Conservation (phyloP, 1,140 invertebrate genomes). For the Drosophila hydei region DNA sequence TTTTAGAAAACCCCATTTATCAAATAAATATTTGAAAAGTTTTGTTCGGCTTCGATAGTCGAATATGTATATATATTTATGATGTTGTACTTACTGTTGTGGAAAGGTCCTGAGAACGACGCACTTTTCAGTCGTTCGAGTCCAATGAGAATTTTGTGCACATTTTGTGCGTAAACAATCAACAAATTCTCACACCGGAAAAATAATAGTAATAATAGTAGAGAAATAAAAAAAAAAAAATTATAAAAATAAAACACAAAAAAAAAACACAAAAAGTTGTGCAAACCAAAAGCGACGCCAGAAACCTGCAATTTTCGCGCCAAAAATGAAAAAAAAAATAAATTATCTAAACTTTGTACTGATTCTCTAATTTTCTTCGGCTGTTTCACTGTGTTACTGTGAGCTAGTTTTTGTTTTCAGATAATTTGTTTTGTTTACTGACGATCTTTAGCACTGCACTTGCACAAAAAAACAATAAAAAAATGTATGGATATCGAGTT, state of each 20-base stretch:
- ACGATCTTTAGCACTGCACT: conserved; percentile 42
- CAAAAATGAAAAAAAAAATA: neutral
- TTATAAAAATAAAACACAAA: neutral
- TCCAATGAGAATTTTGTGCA: conserved; percentile 73
- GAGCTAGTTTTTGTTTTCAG: neutral
- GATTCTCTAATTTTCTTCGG: conserved; percentile 12
- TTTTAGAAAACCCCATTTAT: neutral
- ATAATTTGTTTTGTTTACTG: conserved; percentile 4
- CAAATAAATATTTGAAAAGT: conserved; percentile 1
- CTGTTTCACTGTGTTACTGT: neutral
- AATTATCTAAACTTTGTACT: neutral
- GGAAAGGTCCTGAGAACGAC: conserved; percentile 44
- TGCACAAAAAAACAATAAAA: conserved; percentile 39
- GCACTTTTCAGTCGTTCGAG: conserved; percentile 75
- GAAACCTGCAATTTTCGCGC: conserved; percentile 1
- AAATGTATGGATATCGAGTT: conserved; percentile 14
- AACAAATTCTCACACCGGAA: conserved; percentile 42
- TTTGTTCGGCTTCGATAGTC: neutral
- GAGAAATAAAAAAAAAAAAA: conserved; percentile 17
- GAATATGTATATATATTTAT: neutral
- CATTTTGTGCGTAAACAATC: conserved; percentile 64
- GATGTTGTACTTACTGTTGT: conserved; percentile 17
- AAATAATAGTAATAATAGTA: conserved; percentile 12
- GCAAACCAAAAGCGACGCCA: neutral
- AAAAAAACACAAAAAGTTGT: conserved; percentile 13